Percentiles rank a stretch among this genome's conserved stretches.
Evolutionary conservation across 2,113 vertebrate genomes (phyloP).

Genomic region (Dicerorhinus sumatrensis): DNA sequence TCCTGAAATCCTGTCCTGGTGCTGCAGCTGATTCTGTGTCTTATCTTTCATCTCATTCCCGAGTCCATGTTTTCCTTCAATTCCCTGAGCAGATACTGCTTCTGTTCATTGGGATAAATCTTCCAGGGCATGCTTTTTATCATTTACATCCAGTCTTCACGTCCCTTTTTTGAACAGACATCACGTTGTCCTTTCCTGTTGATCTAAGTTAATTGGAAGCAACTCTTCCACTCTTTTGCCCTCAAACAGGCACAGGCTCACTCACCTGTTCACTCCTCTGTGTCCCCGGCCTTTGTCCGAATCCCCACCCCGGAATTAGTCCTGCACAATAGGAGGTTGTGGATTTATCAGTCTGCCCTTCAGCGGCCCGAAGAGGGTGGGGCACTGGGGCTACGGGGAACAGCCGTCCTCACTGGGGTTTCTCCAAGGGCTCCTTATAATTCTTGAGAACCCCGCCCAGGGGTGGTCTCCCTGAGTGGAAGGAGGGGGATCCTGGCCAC

Average conservation of each 20-base stretch:
- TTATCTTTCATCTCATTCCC: background rate
- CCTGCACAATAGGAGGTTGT: background rate
- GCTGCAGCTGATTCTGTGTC: background rate
- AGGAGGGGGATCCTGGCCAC: background rate
- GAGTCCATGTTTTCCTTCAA: background rate
- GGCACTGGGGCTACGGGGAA: background rate
- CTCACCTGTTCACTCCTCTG: background rate
- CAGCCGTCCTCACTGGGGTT: background rate
- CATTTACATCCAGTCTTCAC: background rate
- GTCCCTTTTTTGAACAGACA: background rate
- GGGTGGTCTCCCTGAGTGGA: background rate
- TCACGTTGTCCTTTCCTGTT: background rate
- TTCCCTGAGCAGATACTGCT: background rate
- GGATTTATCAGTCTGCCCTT: background rate
- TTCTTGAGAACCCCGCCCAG: background rate
- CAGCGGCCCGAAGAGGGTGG: background rate
- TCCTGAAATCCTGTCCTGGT: background rate
- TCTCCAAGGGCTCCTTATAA: background rate
- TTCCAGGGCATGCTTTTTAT: background rate
- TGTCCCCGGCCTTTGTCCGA: background rate
- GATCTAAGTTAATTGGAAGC: background rate
- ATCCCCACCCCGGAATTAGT: background rate
- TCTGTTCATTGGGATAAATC: background rate
- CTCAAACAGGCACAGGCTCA: background rate
- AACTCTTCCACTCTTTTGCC: background rate